Percentiles rank a stretch among this genome's conserved stretches.
Conservation (phyloP, 2,113 vertebrate species). For the Penelope pileata region DNA sequence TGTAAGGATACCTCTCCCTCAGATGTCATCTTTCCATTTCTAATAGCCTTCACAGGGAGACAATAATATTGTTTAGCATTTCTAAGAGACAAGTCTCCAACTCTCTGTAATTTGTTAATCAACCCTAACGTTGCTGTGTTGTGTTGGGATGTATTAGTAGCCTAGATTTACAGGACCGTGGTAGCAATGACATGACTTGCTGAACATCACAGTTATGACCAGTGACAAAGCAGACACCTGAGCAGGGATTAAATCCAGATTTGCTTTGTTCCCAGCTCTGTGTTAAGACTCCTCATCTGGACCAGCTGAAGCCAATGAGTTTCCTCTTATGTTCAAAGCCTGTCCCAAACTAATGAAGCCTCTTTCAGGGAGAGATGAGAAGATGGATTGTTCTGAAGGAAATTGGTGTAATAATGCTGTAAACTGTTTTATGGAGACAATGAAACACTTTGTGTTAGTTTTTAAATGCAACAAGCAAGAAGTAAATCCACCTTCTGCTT, state of each 20-base stretch:
- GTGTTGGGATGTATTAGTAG: background rate
- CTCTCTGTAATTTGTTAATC: background rate
- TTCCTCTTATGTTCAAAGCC: background rate
- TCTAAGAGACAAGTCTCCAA: background rate
- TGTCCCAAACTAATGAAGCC: background rate
- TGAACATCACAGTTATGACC: background rate
- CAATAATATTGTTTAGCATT: constrained; percentile 6
- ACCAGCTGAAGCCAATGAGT: background rate
- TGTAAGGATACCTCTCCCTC: constrained; percentile 16
- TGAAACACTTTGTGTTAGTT: background rate
- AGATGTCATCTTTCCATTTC: constrained; percentile 24
- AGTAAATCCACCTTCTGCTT: background rate
- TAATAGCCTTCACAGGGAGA: constrained; percentile 12
- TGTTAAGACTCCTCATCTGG: background rate
- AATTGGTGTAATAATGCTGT: background rate
- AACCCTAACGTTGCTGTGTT: background rate
- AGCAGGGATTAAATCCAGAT: background rate
- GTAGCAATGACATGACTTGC: background rate
- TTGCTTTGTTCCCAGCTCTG: background rate
- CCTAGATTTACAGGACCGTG: background rate
- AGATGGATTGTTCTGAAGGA: background rate
- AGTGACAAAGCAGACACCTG: fast-evolving
- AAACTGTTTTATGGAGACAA: background rate
- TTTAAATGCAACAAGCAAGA: background rate
- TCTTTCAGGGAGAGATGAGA: background rate